Percentiles rank a stretch among this genome's conserved stretches.
Conservation (phyloP, 2,797 vertebrate genomes). For the Jordanella pulchra region DNA sequence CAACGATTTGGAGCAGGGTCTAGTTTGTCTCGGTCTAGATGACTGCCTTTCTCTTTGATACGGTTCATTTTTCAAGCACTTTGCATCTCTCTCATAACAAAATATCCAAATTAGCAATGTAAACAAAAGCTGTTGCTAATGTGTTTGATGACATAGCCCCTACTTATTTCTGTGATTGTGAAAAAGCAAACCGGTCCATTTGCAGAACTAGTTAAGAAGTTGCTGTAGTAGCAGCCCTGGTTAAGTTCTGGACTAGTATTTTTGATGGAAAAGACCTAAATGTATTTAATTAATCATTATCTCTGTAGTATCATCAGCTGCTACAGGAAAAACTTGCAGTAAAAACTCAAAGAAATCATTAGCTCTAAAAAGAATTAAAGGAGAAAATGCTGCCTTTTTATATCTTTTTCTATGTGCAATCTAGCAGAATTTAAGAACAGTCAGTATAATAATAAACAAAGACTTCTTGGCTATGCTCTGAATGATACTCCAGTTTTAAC, state of each 20-base stretch:
- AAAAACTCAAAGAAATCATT: neutral
- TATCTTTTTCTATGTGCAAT: neutral
- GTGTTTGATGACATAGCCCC: no score
- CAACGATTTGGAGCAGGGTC: no score
- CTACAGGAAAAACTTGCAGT: neutral
- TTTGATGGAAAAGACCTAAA: neutral
- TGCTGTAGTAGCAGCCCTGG: no score
- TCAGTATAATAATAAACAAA: neutral
- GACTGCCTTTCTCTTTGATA: no score
- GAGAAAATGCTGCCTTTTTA: neutral
- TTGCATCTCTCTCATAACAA: no score
- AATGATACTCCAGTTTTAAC: neutral
- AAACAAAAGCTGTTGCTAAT: no score
- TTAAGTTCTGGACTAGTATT: neutral
- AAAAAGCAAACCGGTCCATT: no score
- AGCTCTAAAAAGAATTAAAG: neutral
- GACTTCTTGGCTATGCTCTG: neutral
- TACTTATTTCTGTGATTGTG: no score
- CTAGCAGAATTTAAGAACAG: neutral
- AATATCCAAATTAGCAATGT: no score
- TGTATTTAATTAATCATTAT: neutral
- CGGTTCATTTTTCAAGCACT: no score
- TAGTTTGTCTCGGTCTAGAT: no score
- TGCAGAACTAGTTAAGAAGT: neutral
- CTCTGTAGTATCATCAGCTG: neutral